These are phyloP conservation scores for Drosophila peninsularis DNA, from an alignment of 2,888 invertebrate genomes.

Conservation along the genomic window DNA sequence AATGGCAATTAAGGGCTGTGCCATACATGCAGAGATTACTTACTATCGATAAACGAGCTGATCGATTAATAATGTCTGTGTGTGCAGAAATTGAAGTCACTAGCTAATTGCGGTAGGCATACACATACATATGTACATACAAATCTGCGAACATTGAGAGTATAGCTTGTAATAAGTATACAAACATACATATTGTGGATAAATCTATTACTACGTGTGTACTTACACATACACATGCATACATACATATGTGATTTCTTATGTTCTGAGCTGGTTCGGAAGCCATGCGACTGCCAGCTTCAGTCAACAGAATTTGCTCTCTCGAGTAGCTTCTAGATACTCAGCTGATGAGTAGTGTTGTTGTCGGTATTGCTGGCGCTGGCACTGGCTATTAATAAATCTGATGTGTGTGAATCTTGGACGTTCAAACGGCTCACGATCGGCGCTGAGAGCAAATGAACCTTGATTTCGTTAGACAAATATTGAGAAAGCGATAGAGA, in stretches of 20 bases:
- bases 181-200: background rate
- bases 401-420: slow-evolving; percentile 73
- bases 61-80: slow-evolving; percentile 34
- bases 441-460: slow-evolving; percentile 30
- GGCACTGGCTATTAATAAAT: slow-evolving; percentile 71
- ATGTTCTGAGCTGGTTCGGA: slow-evolving; percentile 57
- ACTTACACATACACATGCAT: background rate
- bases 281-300: slow-evolving; percentile 65
- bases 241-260: slow-evolving; percentile 3
- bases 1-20: slow-evolving; percentile 11
- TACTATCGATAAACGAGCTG: slow-evolving; percentile 26
- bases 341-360: slow-evolving; percentile 46
- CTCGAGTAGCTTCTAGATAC: slow-evolving; percentile 29
- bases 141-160: slow-evolving; percentile 14
- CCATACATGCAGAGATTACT: background rate
- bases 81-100: slow-evolving; percentile 13
- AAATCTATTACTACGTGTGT: background rate
- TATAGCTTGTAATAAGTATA: background rate
- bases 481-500: slow-evolving; percentile 13
- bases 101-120: background rate
- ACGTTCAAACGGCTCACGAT: slow-evolving; percentile 46
- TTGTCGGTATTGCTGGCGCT: slow-evolving; percentile 38
- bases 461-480: slow-evolving; percentile 1
- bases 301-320: slow-evolving; percentile 51
- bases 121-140: no score